Evolutionary conservation across 2,113 vertebrate species (phyloP).

Genomic region (Clarias macrocephalus): DNA sequence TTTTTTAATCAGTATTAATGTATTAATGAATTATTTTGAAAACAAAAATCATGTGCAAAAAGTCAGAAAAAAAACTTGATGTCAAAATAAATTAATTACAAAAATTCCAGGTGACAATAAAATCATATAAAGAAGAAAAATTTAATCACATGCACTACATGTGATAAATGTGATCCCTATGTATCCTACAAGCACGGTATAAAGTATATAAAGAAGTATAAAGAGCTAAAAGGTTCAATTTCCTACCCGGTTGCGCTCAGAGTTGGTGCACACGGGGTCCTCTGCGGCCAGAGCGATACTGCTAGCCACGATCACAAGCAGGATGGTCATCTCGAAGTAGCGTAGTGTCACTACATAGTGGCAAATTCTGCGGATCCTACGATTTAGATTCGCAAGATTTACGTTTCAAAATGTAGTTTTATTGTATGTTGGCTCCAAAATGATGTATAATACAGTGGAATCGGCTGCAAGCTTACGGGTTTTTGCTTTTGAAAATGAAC

Average conservation of each 20-base stretch:
- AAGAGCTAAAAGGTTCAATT: not conserved
- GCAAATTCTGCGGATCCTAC: constrained; percentile 88
- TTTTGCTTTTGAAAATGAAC: constrained; percentile 97
- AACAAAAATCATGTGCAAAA: no score
- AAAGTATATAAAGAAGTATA: no score
- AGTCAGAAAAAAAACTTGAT: not conserved
- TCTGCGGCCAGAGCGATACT: constrained; percentile 95
- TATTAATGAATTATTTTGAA: no score
- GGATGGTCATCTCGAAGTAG: constrained; percentile 99
- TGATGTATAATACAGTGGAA: not conserved
- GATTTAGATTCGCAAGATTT: constrained; percentile 3
- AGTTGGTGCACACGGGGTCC: constrained; percentile 93
- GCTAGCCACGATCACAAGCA: constrained; percentile 96
- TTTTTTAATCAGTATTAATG: no score
- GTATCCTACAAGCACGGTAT: not conserved
- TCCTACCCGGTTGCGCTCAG: constrained; percentile 91
- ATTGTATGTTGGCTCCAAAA: no score
- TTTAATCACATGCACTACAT: not conserved
- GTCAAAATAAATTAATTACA: not conserved
- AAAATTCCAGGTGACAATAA: not conserved
- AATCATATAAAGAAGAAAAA: not conserved
- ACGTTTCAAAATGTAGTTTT: not conserved
- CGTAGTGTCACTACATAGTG: constrained; percentile 94
- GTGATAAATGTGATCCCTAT: no score
- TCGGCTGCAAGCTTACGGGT: constrained; percentile 81